phyloP scores from a whole-genome alignment of 2,797 vertebrate genomes.

The Lagodon rhomboides region DNA sequence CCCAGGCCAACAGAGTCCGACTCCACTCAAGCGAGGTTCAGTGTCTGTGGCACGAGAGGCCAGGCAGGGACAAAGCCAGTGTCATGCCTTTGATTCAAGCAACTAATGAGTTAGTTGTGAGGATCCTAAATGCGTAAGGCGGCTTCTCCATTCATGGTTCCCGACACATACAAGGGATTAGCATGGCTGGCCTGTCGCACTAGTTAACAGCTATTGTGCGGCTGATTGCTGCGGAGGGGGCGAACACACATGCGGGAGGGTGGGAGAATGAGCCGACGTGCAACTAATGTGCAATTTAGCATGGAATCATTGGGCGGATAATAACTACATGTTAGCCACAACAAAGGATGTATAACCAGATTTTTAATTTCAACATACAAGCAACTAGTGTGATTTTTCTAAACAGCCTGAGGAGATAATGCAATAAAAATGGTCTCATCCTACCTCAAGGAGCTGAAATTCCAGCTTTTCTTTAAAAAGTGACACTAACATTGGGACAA shows the following conservation, averaged over 20 bases:
- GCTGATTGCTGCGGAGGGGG: constrained; percentile 57
- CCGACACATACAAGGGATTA: constrained; percentile 77
- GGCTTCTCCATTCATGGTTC: constrained; percentile 68
- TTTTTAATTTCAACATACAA: constrained; percentile 8
- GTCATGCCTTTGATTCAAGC: constrained; percentile 77
- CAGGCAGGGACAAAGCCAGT: constrained; percentile 76
- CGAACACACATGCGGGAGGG: constrained; percentile 59
- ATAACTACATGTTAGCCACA: constrained; percentile 23
- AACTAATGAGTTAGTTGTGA: constrained; percentile 79
- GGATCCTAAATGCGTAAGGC: constrained; percentile 71
- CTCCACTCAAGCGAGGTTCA: constrained; percentile 79
- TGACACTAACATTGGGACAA: background rate
- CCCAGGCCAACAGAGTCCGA: constrained; percentile 50
- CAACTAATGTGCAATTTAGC: constrained; percentile 63
- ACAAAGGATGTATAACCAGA: constrained; percentile 17
- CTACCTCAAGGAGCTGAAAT: background rate
- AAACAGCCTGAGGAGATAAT: background rate
- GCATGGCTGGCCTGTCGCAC: constrained; percentile 69
- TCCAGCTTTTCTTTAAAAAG: background rate
- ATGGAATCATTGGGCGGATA: constrained; percentile 36
- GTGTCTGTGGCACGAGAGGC: constrained; percentile 76
- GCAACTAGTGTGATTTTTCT: background rate
- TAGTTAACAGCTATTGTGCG: constrained; percentile 74
- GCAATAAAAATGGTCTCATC: background rate
- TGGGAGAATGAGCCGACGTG: constrained; percentile 64